Evolutionary conservation across 2,113 vertebrate genomes (phyloP), one percentile per base, ranked within the genome.

Genomic region (Lophura nycthemera): DNA sequence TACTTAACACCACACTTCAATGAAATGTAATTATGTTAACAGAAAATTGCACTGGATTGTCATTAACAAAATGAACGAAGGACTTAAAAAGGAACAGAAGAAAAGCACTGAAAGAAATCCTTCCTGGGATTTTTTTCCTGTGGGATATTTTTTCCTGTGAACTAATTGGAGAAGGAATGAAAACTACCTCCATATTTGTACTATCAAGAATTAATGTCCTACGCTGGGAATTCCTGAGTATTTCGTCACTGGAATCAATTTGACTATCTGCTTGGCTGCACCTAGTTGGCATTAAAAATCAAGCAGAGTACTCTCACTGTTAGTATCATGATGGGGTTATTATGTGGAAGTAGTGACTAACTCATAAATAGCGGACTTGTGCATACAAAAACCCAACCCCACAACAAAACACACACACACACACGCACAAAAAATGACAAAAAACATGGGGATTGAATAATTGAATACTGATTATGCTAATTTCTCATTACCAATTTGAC

Each of bases 241-340:
- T 94, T 95, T 95, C 76, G 22, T 59, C 92, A 95, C 65, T 65
- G 70, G 84, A 90, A 95, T 96, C 93, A 88, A 0, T 54, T 91
- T 96, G 89, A 93, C 93, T 61, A 61, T 95, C 95, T 97, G 90
- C 96, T 94, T 93, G 65, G 91, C 90, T 95, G 88, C 69, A 91
- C 88, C 88, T 75, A 34, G 27, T 4, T 91, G 94, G 91, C 19
- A 15, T 42, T 92, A 79, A 88, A 54, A 92, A 86, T 79, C 54
- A 82, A 89, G 63, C n/a, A 78, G 52, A 57, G 54, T 81, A 96
- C 90, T 95, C 84, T 93, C 85, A 69, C 95, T 97, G 47, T 57
- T 64, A 88, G 30, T 52, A 88, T 65, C 57, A 69, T 0, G 1
- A 72, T 38, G 61, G 40, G 36, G 90, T 14, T 57, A 72, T 52